Evolutionary conservation across 2,113 vertebrate species (phyloP), one percentile per base, ranked within the genome.

Genomic region (Caranx ignobilis): DNA sequence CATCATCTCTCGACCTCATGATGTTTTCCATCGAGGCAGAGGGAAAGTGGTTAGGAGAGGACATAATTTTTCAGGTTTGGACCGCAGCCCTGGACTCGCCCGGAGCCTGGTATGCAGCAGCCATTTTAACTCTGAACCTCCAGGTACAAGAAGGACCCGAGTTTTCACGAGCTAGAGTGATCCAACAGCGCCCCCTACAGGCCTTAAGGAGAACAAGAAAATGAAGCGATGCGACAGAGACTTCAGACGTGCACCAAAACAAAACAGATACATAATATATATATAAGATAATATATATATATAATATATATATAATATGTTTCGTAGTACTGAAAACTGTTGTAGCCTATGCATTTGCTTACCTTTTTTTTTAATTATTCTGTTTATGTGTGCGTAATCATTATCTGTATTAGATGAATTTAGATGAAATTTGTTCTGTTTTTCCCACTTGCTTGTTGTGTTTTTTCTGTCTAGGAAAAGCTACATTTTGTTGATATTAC

Each of bases 181-280:
- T 69, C n/a, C 82, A 67, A 75, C 59, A 78, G 65, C 3, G 85
- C 6, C 66, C 67, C 39, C 85, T 79, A 67, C 9, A 15, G 85
- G 80, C 3, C 12, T 2, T n/a, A 2, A 31, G 4, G 1, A 18
- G 13, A 18, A 45, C 0, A 43, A 64, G 12, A 31, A 56, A 57
- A 60, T 55, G 4, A n/a, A 57, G 21, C n/a, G 10, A 77, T 21
- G 35, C 10, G 26, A 66, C 34, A 39, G 6, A 37, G 35, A 37
- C 26, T 26, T 26, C 26, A 26, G 26, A 26, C 26, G 26, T 26
- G 26, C 26, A 37, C 5, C 37, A 37, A 37, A 37, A 37, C 37
- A 37, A 37, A 37, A 37, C 37, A 37, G 8, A 37, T 26, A 26
- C 26, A 26, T 26, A 26, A 26, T 26, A 26, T 26, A 26, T 26